phyloP scores from a whole-genome alignment of 2,888 invertebrate species.

The Drosophila phalerata region DNA sequence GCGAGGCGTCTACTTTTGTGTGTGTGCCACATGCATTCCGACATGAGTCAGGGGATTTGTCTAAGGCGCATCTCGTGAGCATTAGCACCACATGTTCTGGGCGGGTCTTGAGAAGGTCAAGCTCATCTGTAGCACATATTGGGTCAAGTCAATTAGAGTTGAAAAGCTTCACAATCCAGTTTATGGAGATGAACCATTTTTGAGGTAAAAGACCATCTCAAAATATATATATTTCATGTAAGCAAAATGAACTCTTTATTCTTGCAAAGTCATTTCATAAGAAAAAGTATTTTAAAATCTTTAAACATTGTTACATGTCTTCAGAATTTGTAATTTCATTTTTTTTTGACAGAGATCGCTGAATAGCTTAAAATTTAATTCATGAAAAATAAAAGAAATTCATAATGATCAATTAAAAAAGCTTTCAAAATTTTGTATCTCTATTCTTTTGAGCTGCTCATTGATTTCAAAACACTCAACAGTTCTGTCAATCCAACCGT shows the following conservation, averaged over 20 bases:
- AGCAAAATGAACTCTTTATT: neutral
- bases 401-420: neutral
- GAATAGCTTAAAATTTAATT: neutral
- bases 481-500: neutral
- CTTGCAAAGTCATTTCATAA: too few species aligned
- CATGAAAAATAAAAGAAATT: neutral
- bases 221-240: neutral
- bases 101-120: conserved; percentile 53
- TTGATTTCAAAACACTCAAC: neutral
- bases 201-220: neutral
- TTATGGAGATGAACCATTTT: neutral
- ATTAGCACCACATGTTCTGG: conserved; percentile 23
- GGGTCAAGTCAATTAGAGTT: conserved; percentile 11
- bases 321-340: too few species aligned
- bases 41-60: conserved; percentile 50
- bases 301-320: too few species aligned
- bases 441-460: neutral
- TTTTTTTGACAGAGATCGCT: neutral
- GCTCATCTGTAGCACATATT: conserved; percentile 32
- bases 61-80: conserved; percentile 26
- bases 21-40: conserved; percentile 7
- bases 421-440: neutral
- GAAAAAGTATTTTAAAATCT: too few species aligned
- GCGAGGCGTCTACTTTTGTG: neutral
- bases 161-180: conserved; percentile 1